Evolutionary conservation across 1,140 invertebrate species (phyloP).

Genomic region (Aphelenchoides avenae): DNA sequence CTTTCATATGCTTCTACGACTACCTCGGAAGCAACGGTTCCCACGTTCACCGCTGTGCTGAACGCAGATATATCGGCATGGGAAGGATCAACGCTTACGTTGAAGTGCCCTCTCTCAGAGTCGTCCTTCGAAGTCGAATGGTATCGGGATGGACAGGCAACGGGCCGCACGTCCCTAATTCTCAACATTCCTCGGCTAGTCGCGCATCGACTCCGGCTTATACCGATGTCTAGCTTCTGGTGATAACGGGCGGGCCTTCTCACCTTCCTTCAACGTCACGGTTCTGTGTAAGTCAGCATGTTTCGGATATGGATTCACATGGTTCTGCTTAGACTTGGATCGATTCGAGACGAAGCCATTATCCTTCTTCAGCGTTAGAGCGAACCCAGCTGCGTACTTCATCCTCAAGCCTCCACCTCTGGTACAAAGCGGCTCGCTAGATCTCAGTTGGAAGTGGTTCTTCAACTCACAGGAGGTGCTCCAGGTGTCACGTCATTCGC

Average conservation of each 20-base stretch:
- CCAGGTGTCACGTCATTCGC: no score
- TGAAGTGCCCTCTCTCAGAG: slow-evolving; percentile 14
- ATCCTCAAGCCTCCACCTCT: no score
- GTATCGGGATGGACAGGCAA: slow-evolving; percentile 11
- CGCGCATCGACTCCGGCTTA: slow-evolving; percentile 9
- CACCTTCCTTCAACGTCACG: slow-evolving; percentile 18
- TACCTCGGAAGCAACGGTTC: background rate
- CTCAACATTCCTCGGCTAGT: slow-evolving; percentile 5
- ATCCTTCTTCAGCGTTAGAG: no score
- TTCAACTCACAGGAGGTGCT: no score
- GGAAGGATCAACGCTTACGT: slow-evolving; percentile 4
- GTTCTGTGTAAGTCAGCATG: slow-evolving; percentile 14
- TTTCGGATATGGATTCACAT: no score
- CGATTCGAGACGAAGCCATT: no score
- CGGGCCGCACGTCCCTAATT: background rate
- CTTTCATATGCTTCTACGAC: background rate
- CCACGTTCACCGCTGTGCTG: background rate
- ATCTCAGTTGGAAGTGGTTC: no score
- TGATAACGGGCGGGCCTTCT: slow-evolving; percentile 20
- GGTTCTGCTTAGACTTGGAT: no score
- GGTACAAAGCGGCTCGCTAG: no score
- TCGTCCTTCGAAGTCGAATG: slow-evolving; percentile 9
- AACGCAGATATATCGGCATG: background rate
- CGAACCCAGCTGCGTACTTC: no score
- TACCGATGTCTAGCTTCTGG: slow-evolving; percentile 21